Base-by-base conservation (phyloP, 2,113 vertebrate species). In the Calidris pygmaea region DNA sequence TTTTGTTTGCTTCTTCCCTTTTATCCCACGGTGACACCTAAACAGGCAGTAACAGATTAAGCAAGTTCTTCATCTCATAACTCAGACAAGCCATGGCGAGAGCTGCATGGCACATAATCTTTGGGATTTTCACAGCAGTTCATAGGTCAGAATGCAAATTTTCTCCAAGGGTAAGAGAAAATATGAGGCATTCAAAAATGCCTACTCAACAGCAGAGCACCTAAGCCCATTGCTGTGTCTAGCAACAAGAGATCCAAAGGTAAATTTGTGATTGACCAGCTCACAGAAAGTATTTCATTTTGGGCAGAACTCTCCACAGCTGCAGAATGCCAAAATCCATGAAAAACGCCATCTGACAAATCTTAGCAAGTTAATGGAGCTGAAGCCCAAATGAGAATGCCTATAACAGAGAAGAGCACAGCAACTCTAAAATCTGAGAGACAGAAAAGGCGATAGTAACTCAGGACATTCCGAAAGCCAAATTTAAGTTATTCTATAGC, bases 21-120 rank as follows among this genome's bases (percentile, higher is more conserved):
- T 99, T 99, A 98, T 99, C 99, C 99, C 99, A 99, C 1, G 99
- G 99, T 95, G 99, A 99, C 68, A 99, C 98, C 99, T 99, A 90
- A 56, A 87, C 18, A 92, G 79, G 91, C 27, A 93, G 78, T 34
- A 89, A 86, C n/a, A 91, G 14, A 53, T 83, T 65, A 85, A 59
- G 91, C 4, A 3, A 35, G 50, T 37, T 73, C 89, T 85, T 94
- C 78, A 53, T 45, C 65, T 72, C 56, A 22, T 9, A 60, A 53
- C 41, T 68, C 22, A 37, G 80, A 76, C 1, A 20, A 74, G 55
- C 37, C 66, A 20, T 27, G 47, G 14, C 0, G 9, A 50, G 75
- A 90, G 18, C 52, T 55, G 53, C 30, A 19, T 0, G 10, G 18
- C 32, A 63, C 16, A 17, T 27, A 13, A 21, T 58, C 79, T 72